Conservation (phyloP, 2,888 invertebrate genomes). For the Dusona sp. region DNA sequence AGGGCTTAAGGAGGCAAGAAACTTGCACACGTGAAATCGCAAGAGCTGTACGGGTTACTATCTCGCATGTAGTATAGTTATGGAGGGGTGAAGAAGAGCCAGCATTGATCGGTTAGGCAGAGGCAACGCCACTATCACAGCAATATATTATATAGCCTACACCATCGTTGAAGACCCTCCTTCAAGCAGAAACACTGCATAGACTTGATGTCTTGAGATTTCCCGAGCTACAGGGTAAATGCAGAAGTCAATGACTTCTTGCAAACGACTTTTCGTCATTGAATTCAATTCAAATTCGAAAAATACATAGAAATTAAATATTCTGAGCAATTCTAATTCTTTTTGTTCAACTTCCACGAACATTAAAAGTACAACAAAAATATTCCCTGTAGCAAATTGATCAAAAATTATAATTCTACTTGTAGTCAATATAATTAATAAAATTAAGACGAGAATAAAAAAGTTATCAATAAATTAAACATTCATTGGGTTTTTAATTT, state of each 20-base stretch:
- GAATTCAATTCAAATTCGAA: neutral
- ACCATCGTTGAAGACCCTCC: slow-evolving; percentile 61
- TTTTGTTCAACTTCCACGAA: neutral
- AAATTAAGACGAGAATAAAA: no score
- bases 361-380: neutral
- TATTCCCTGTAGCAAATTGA: no score
- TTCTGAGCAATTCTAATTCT: neutral
- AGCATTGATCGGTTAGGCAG: slow-evolving; percentile 74
- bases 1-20: slow-evolving; percentile 21
- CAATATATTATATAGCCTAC: slow-evolving; percentile 22
- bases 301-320: neutral
- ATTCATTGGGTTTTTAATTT: no score
- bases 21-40: slow-evolving; percentile 43
- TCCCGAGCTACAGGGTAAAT: slow-evolving; percentile 24
- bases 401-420: neutral
- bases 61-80: slow-evolving; percentile 12
- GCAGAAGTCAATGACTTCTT: neutral
- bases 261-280: neutral
- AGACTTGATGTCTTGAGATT: slow-evolving; percentile 63
- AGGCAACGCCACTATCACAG: slow-evolving; percentile 53
- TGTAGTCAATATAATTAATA: neutral
- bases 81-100: slow-evolving; percentile 58
- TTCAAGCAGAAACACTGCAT: slow-evolving; percentile 57
- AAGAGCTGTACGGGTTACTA: slow-evolving; percentile 21
- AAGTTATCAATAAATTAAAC: no score